Evolutionary conservation across 2,888 invertebrate species (phyloP).

Genomic region (Drosophila bunnanda): DNA sequence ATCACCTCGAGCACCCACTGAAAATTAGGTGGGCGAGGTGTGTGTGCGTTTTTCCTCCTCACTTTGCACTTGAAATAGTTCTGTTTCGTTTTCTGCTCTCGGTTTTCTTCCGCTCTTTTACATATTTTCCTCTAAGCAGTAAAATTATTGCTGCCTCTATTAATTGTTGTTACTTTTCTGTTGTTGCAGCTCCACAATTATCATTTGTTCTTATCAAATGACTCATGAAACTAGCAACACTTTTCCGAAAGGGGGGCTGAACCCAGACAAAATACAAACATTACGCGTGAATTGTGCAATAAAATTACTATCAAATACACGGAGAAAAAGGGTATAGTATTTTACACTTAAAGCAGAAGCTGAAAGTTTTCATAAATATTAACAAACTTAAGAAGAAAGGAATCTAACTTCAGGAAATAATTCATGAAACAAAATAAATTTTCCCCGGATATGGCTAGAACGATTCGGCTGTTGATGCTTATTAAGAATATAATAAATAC

Average conservation of each 20-base stretch:
- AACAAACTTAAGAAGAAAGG: too few relatives aligned
- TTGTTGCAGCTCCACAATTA: constrained; percentile 40
- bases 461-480: too few relatives aligned
- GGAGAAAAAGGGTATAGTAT: background rate
- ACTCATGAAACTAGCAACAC: constrained; percentile 56
- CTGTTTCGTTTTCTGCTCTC: constrained; percentile 12
- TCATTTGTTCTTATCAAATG: constrained; percentile 70
- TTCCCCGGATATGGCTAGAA: too few relatives aligned
- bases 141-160: constrained; percentile 29
- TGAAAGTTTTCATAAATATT: too few relatives aligned
- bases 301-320: constrained; percentile 37
- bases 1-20: background rate
- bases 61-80: constrained; percentile 74
- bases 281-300: constrained; percentile 64
- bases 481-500: too few relatives aligned
- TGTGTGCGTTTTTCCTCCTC: constrained; percentile 6
- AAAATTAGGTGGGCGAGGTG: constrained; percentile 38
- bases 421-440: too few relatives aligned
- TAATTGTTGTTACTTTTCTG: constrained; percentile 47
- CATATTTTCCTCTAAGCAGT: constrained; percentile 23
- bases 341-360: background rate
- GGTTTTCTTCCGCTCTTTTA: constrained; percentile 7
- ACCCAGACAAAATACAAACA: constrained; percentile 28
- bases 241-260: constrained; percentile 19
- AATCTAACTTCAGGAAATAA: too few relatives aligned